These are phyloP conservation scores for Oophaga pumilio DNA, from an alignment of 2,113 vertebrate species.

Conservation along the genomic window DNA sequence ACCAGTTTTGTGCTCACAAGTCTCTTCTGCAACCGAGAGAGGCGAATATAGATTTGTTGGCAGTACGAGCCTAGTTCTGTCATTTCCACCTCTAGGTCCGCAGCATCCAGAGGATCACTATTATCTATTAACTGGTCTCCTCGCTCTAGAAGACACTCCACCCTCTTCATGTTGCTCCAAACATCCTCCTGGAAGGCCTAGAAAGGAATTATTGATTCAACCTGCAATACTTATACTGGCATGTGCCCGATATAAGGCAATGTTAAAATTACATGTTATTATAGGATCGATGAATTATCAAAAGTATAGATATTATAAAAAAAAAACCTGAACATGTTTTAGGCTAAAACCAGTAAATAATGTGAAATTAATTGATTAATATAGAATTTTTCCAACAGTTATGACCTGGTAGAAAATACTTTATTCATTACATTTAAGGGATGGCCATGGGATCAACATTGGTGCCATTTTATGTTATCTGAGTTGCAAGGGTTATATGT, in stretches of 20 bases:
- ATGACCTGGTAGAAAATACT: neutral
- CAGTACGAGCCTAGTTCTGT: conserved; percentile 73
- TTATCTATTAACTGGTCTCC: conserved; percentile 77
- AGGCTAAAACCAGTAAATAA: neutral
- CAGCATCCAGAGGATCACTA: conserved; percentile 68
- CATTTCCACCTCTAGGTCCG: conserved; percentile 71
- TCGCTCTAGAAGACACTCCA: conserved; percentile 71
- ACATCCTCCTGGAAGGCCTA: conserved; percentile 79
- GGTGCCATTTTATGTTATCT: neutral
- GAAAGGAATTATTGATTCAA: neutral
- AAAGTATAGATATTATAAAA: no score
- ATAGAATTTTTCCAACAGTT: neutral
- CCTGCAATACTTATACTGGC: neutral
- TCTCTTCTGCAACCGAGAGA: conserved; percentile 74
- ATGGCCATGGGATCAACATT: neutral
- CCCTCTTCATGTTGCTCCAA: conserved; percentile 66
- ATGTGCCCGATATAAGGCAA: neutral
- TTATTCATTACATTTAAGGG: neutral
- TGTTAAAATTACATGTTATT: neutral
- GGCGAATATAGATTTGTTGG: conserved; percentile 70
- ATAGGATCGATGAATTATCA: neutral
- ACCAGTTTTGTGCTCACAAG: conserved; percentile 84
- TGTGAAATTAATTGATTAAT: neutral
- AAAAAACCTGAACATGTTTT: no score
- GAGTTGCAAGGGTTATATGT: neutral